Conservation (phyloP, 2,888 invertebrate genomes). For the Galeopsomyia nigrocyanea region DNA sequence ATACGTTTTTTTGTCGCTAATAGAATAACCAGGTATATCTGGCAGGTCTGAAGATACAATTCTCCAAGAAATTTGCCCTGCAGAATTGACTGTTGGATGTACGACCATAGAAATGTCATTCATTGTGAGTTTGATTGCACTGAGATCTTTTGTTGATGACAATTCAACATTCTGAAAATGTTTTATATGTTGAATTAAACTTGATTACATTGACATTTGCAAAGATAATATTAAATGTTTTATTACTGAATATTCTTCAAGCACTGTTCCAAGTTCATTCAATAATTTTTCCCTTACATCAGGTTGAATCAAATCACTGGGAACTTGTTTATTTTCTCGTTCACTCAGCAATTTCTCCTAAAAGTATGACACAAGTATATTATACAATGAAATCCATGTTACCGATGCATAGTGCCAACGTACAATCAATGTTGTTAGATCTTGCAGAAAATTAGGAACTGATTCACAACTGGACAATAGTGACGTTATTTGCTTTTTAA, state of each 20-base stretch:
- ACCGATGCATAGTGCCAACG: conserved; percentile 7
- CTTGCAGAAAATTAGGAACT: conserved; percentile 57
- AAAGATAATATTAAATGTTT: conserved; percentile 8
- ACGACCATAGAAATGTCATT: conserved; percentile 56
- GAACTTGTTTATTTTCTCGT: conserved; percentile 3
- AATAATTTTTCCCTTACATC: conserved; percentile 48
- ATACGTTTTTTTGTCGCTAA: conserved; percentile 52
- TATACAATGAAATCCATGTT: not conserved
- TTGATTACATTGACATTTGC: conserved; percentile 13
- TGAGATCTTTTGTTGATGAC: conserved; percentile 53
- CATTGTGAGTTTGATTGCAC: conserved; percentile 54
- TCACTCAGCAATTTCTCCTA: conserved; percentile 31
- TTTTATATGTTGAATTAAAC: conserved; percentile 1
- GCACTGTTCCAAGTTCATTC: conserved; percentile 55
- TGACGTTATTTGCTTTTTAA: conserved; percentile 50
- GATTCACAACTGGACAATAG: conserved; percentile 53
- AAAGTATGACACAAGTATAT: not conserved
- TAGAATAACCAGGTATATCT: conserved; percentile 51
- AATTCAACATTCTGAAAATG: conserved; percentile 54
- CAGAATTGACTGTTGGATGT: conserved; percentile 47
- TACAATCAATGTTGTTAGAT: conserved; percentile 52
- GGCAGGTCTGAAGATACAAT: conserved; percentile 59
- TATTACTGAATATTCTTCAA: conserved; percentile 55
- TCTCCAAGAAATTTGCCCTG: conserved; percentile 53
- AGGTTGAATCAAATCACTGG: not conserved